phyloP scores from a whole-genome alignment of 2,797 vertebrate genomes.

The Sebastes melanostomus region DNA sequence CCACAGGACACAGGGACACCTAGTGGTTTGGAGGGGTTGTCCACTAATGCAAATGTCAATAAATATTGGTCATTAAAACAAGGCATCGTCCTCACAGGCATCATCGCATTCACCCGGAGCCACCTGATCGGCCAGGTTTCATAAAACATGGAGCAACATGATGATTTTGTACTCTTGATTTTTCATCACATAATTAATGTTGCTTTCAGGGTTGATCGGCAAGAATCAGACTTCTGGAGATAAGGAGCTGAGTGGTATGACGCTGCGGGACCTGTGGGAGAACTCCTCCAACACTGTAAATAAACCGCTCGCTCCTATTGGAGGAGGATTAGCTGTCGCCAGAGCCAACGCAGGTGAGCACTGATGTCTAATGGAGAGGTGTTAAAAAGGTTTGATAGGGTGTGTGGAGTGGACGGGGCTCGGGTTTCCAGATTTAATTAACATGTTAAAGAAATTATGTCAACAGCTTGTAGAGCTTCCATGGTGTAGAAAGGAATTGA shows the following conservation, averaged over 20 bases:
- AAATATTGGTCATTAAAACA: not conserved
- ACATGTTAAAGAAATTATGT: not conserved
- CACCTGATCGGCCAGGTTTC: not conserved
- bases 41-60: not conserved
- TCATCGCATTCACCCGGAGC: not conserved
- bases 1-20: not conserved
- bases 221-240: constrained; percentile 84
- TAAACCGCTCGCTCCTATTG: constrained; percentile 84
- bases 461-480: not conserved
- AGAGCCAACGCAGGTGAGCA: constrained; percentile 88
- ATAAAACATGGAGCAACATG: not conserved
- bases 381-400: constrained; percentile 4
- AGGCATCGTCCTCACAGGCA: not conserved
- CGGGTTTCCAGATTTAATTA: not conserved
- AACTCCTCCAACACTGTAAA: constrained; percentile 79
- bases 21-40: too few species aligned
- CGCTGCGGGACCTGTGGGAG: constrained; percentile 84
- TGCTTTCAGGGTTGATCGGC: constrained; percentile 88
- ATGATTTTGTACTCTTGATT: not conserved
- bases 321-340: constrained; percentile 82
- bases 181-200: not conserved
- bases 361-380: constrained; percentile 5
- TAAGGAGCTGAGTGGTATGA: constrained; percentile 79
- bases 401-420: not conserved
- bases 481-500: not conserved